These are phyloP conservation scores for Drosophila sproati DNA, from an alignment of 1,140 invertebrate species.

Conservation along the genomic window DNA sequence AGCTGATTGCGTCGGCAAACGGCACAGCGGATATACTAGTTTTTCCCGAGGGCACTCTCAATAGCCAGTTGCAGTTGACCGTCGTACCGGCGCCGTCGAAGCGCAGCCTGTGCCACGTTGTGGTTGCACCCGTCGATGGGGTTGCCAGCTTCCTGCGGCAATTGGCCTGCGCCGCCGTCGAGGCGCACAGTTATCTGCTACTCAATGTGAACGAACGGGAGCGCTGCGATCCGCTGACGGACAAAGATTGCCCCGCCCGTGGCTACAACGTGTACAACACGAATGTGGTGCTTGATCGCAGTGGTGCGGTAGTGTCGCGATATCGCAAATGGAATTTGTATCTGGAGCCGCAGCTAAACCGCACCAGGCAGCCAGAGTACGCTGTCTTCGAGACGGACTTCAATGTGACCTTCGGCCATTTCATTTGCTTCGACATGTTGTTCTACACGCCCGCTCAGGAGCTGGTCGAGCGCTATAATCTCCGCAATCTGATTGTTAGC, in stretches of 20 bases:
- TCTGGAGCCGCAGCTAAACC: conserved; percentile 76
- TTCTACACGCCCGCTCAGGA: conserved; percentile 87
- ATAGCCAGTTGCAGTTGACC: conserved; percentile 64
- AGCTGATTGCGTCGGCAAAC: conserved; percentile 54
- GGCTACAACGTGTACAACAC: conserved; percentile 88
- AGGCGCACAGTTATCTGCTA: conserved; percentile 86
- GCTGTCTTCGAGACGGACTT: conserved; percentile 92
- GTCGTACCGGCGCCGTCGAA: conserved; percentile 54
- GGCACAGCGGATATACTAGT: conserved; percentile 90
- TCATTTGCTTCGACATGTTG: conserved; percentile 92
- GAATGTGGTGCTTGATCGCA: conserved; percentile 89
- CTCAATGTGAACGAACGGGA: conserved; percentile 90
- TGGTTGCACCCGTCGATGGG: not conserved
- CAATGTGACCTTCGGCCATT: conserved; percentile 91
- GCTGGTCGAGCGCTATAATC: conserved; percentile 64
- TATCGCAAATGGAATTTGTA: conserved; percentile 92
- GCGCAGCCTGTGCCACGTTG: conserved; percentile 36
- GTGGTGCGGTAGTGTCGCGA: conserved; percentile 86
- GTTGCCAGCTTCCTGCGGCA: conserved; percentile 51
- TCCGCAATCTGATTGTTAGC: conserved; percentile 90
- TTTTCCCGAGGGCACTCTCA: conserved; percentile 90
- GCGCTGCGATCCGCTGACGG: conserved; percentile 69
- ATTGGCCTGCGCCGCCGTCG: conserved; percentile 66
- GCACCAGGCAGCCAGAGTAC: conserved; percentile 78
- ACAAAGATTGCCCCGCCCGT: conserved; percentile 62